These are phyloP conservation scores for Sminthopsis crassicaudata DNA, from an alignment of 2,113 vertebrate genomes.

Conservation along the genomic window DNA sequence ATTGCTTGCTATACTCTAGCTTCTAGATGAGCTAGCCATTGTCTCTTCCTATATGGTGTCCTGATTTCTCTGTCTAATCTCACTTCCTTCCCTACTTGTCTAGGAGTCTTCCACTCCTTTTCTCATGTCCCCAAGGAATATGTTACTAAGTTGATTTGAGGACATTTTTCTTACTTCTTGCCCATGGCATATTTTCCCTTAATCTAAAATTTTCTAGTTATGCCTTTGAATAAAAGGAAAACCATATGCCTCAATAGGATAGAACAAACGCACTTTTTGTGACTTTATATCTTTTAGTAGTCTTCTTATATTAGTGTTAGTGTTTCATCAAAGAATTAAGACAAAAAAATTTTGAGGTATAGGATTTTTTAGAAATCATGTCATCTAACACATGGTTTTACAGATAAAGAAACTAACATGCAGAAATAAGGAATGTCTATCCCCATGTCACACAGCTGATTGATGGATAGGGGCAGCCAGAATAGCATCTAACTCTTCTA, in stretches of 20 bases:
- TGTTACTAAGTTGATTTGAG: neutral
- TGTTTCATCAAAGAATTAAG: neutral
- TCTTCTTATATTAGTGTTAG: neutral
- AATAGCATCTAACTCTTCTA: neutral
- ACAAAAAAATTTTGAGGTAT: neutral
- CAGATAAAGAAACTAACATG: neutral
- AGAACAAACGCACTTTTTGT: neutral
- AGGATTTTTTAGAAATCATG: slow-evolving; percentile 8
- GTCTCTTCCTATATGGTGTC: neutral
- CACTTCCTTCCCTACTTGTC: neutral
- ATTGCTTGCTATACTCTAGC: neutral
- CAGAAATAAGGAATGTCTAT: neutral
- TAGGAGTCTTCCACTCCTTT: neutral
- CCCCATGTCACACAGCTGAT: neutral
- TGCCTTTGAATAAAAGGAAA: neutral
- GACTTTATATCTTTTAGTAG: neutral
- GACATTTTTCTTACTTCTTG: neutral
- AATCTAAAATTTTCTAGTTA: neutral
- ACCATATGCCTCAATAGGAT: neutral
- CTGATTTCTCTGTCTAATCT: neutral
- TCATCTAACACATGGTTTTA: slow-evolving; percentile 35
- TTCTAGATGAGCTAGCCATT: neutral
- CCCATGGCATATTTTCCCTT: neutral
- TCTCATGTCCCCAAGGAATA: neutral
- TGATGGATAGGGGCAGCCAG: neutral